Evolutionary conservation across 2,888 invertebrate genomes (phyloP), one percentile per base, ranked within the genome.

Genomic region (Incurvaria masculella): DNA sequence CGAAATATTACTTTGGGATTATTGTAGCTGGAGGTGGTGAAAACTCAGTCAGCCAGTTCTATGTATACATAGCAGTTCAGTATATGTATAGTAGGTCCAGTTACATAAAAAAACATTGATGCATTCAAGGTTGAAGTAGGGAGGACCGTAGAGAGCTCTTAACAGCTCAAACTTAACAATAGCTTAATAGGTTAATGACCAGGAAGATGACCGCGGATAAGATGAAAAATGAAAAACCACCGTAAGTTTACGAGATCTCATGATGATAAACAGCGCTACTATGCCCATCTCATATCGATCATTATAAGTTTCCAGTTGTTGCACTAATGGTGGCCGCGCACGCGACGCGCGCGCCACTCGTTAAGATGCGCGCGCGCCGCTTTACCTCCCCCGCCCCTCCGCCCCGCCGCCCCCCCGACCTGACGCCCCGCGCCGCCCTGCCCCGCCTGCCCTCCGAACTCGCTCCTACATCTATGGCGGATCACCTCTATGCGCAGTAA

Each of bases 251-350:
- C 11, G 11, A 33, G 33, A 33, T 33, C 33, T 8, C 33, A 33
- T 14, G 3, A 33, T 14, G 33, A 14, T 14, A 14, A 14, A 33
- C 11, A 33, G 33, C 23, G 23, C 23, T 10, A 68, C 69, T 64
- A 64, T 61, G 67, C 64, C 65, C 62, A 65, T 64, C 64, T 58
- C 65, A 61, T 61, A 74, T 76, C 72, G 72, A 75, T 74, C 75
- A 73, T 72, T 74, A 72, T 73, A 76, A 73, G 72, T 72, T 68
- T 71, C 68, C 68, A 65, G 61, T 61, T 58, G 63, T 60, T 62
- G 61, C 61, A 61, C 68, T 71, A 75, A 78, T 74, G 72, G 73
- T 71, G 66, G 59, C 53, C 50, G 72, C 72, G 74, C 76, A 76
- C 76, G 76, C 76, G 73, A 76, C 75, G 65, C 33, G 33, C 23